Conservation (phyloP, 2,113 vertebrate species). For the Campylomormyrus tamandua region DNA sequence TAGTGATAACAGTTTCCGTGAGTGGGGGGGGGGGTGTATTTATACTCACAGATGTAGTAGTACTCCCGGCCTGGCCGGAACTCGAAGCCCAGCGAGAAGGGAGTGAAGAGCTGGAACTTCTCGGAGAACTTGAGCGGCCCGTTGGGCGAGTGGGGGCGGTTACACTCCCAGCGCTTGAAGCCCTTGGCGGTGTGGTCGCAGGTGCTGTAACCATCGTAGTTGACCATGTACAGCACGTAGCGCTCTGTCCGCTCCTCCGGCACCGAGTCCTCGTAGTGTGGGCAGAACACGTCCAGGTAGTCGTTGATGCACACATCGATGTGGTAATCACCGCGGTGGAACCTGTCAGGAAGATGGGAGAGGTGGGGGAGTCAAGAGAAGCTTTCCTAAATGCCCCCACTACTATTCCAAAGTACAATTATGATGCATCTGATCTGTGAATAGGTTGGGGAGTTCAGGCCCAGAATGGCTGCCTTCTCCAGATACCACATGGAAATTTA, state of each 20-base stretch:
- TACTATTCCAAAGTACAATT: not conserved
- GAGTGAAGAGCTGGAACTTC: slow-evolving; percentile 99
- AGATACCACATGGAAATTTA: slow-evolving; percentile 31
- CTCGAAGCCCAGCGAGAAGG: slow-evolving; percentile 96
- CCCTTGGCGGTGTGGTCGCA: slow-evolving; percentile 97
- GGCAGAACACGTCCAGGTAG: slow-evolving; percentile 97
- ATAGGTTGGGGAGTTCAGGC: not conserved
- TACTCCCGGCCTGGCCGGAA: slow-evolving; percentile 97
- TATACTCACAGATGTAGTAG: slow-evolving; percentile 98
- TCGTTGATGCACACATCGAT: slow-evolving; percentile 98
- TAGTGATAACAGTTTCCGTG: not conserved
- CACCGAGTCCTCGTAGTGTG: slow-evolving; percentile 89
- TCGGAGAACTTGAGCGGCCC: slow-evolving; percentile 97
- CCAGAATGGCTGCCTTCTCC: not conserved
- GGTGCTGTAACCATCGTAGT: slow-evolving; percentile 97
- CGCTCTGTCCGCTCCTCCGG: slow-evolving; percentile 90
- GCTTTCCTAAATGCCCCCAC: not conserved
- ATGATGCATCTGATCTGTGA: not conserved
- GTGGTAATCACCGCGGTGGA: slow-evolving; percentile 89
- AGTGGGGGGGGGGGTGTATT: not conserved
- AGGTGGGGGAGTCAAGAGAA: not conserved
- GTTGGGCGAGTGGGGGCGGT: slow-evolving; percentile 88
- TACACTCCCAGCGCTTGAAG: slow-evolving; percentile 98
- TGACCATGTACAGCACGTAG: slow-evolving; percentile 97
- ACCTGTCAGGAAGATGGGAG: slow-evolving; percentile 59